Evolutionary conservation across 2,888 invertebrate genomes (phyloP).

Genomic region (Acanthococcus lagerstroemiae): DNA sequence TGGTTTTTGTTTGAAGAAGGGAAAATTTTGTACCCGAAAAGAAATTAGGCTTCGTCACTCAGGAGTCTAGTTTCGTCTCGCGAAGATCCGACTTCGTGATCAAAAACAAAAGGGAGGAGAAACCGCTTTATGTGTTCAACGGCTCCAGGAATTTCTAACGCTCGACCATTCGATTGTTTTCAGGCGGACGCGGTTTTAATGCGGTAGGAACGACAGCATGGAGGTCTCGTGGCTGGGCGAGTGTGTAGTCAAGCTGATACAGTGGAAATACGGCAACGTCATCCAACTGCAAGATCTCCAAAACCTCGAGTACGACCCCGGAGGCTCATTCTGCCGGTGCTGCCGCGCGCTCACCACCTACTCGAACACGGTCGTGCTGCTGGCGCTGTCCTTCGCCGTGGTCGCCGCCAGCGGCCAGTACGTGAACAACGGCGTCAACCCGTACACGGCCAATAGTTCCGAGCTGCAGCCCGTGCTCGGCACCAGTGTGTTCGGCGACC

Average conservation of each 20-base stretch:
- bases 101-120: no score
- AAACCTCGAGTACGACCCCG: constrained; percentile 20
- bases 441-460: not conserved
- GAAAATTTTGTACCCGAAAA: no score
- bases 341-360: constrained; percentile 16
- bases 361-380: constrained; percentile 10
- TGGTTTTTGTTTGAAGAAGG: no score
- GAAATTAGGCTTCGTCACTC: no score
- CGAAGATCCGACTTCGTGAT: no score
- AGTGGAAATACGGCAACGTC: constrained; percentile 22
- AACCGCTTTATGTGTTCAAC: no score
- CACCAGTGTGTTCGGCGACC: constrained; percentile 8
- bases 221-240: constrained; percentile 19
- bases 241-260: constrained; percentile 15
- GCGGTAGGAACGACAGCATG: not conserved
- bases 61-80: no score
- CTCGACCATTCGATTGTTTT: not conserved
- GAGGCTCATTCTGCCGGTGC: constrained; percentile 12
- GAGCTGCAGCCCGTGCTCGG: constrained; percentile 3
- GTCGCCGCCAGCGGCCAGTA: constrained; percentile 24
- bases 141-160: no score
- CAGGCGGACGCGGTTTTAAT: constrained; percentile 6
- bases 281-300: constrained; percentile 18
- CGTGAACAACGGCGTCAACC: constrained; percentile 8
- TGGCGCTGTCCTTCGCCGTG: constrained; percentile 20